Evolutionary conservation across 2,797 vertebrate genomes (phyloP).

Genomic region (Moxostoma hubbsi): DNA sequence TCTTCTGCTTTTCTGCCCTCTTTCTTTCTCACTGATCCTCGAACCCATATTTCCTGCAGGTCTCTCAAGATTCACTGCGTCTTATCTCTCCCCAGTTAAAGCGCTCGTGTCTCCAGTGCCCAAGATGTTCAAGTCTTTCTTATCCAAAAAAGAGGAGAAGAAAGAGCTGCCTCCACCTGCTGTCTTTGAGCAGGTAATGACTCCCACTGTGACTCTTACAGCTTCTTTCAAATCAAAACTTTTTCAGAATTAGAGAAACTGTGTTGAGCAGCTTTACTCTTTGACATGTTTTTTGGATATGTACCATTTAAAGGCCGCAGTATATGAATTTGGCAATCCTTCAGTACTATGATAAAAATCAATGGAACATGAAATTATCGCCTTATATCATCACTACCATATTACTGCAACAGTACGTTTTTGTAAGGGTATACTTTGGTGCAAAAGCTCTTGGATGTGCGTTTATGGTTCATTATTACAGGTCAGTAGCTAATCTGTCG

Average conservation of each 20-base stretch:
- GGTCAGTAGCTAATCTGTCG: too few species aligned
- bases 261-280: too few species aligned
- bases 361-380: too few species aligned
- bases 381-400: too few species aligned
- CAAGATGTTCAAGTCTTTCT: slow-evolving; percentile 94
- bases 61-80: slow-evolving; percentile 83
- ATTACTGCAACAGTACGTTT: too few species aligned
- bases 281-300: too few species aligned
- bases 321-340: too few species aligned
- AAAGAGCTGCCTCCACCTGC: slow-evolving; percentile 82
- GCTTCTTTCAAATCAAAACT: neutral
- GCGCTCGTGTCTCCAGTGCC: slow-evolving; percentile 95
- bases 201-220: neutral
- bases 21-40: slow-evolving; percentile 14
- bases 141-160: slow-evolving; percentile 89
- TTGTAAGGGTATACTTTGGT: too few species aligned
- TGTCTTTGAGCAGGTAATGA: slow-evolving; percentile 82
- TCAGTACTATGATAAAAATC: too few species aligned
- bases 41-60: slow-evolving; percentile 70
- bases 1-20: slow-evolving; percentile 21
- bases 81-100: slow-evolving; percentile 92
- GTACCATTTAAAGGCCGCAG: too few species aligned
- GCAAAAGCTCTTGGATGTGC: too few species aligned
- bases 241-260: neutral
- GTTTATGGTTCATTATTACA: too few species aligned